These are phyloP conservation scores for Oligia strigilis DNA, from an alignment of 2,888 invertebrate genomes.

Conservation along the genomic window DNA sequence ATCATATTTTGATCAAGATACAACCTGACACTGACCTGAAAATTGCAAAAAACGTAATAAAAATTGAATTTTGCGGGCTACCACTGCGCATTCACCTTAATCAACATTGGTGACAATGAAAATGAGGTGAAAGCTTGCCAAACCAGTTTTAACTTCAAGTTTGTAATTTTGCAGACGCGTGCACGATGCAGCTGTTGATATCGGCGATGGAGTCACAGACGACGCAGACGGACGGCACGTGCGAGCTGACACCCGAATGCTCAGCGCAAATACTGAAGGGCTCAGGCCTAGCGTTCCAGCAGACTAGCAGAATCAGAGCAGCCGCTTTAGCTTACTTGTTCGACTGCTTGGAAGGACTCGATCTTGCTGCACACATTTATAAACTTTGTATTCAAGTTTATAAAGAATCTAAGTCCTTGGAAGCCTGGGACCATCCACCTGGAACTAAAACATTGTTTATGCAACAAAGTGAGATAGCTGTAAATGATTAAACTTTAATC, in stretches of 20 bases:
- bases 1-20: no score
- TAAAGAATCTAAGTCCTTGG: constrained; percentile 86
- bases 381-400: constrained; percentile 87
- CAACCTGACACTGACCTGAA: no score
- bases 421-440: constrained; percentile 86
- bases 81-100: not conserved
- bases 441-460: constrained; percentile 86
- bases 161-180: constrained; percentile 80
- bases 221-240: constrained; percentile 80
- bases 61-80: no score
- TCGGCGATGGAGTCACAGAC: constrained; percentile 87
- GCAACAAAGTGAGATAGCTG: constrained; percentile 82
- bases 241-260: constrained; percentile 85
- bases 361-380: constrained; percentile 84
- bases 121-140: constrained; percentile 69
- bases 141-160: constrained; percentile 64
- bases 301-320: constrained; percentile 83
- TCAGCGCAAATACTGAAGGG: constrained; percentile 82
- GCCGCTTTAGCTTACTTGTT: constrained; percentile 81
- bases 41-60: no score
- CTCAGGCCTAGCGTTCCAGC: constrained; percentile 85
- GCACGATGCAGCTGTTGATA: constrained; percentile 87
- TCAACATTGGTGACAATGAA: constrained; percentile 50
- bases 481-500: not conserved
- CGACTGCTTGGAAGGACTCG: constrained; percentile 85